Percentiles rank a stretch among this genome's conserved stretches.
phyloP scores from a whole-genome alignment of 2,888 invertebrate species.

The Odontothrips loti region DNA sequence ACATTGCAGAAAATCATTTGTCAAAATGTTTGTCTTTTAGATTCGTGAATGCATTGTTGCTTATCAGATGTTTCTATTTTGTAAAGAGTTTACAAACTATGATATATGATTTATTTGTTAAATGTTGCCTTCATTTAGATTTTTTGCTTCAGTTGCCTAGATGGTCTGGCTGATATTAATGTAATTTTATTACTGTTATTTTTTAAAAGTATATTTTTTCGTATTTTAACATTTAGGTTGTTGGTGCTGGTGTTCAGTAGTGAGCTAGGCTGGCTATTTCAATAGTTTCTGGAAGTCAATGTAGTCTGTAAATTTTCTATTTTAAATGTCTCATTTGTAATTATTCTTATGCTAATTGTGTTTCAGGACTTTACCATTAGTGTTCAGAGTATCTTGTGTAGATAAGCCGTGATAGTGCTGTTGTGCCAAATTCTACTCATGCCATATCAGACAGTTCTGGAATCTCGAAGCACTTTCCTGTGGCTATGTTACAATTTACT shows the following conservation, averaged over 20 bases:
- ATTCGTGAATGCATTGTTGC: neutral
- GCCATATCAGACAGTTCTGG: neutral
- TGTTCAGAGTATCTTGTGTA: constrained; percentile 16
- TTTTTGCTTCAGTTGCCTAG: constrained; percentile 20
- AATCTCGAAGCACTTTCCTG: constrained; percentile 1
- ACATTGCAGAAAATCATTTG: neutral
- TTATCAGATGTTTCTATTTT: constrained; percentile 22
- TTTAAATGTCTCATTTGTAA: neutral
- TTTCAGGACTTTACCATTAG: neutral
- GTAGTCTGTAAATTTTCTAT: neutral
- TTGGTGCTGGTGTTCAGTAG: constrained; percentile 3
- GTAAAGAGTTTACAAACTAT: constrained; percentile 11
- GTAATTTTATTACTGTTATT: constrained; percentile 15
- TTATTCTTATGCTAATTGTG: neutral
- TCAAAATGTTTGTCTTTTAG: neutral
- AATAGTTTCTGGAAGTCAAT: neutral
- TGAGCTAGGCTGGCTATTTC: neutral
- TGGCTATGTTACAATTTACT: neutral
- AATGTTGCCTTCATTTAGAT: constrained; percentile 19
- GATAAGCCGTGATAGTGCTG: neutral
- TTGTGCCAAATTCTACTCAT: constrained; percentile 2
- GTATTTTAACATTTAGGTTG: constrained; percentile 15
- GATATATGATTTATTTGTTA: constrained; percentile 9
- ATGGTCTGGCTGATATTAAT: neutral
- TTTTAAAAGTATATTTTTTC: constrained; percentile 22